Percentiles rank a stretch among this genome's conserved stretches.
These are phyloP conservation scores for Euzetes globulus DNA, from an alignment of 2,888 invertebrate genomes.

Conservation along the genomic window DNA sequence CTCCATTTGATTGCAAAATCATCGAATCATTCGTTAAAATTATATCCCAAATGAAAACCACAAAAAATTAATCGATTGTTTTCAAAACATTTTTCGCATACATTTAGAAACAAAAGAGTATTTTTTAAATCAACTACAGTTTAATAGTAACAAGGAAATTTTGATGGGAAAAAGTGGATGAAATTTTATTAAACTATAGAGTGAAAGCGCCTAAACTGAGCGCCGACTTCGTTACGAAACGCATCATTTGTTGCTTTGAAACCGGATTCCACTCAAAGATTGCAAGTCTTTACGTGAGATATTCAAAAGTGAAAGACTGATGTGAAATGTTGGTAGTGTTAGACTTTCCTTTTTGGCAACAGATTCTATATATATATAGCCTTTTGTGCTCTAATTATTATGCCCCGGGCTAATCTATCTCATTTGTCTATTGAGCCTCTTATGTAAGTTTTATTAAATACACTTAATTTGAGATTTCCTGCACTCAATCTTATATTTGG, in stretches of 20 bases:
- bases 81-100: no score
- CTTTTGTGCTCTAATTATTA: conserved; percentile 25
- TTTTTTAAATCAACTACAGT: no score
- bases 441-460: background rate
- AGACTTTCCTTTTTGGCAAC: conserved; percentile 3
- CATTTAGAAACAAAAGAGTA: no score
- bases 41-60: background rate
- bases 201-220: no score
- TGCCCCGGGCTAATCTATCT: background rate
- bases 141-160: no score
- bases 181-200: no score
- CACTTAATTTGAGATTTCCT: conserved; percentile 11
- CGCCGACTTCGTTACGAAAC: background rate
- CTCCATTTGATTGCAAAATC: no score
- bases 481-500: background rate
- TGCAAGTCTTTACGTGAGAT: conserved; percentile 10
- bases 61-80: no score
- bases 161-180: no score
- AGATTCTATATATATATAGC: background rate
- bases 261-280: conserved; percentile 20
- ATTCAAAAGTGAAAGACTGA: conserved; percentile 3
- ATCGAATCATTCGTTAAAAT: background rate
- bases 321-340: conserved; percentile 1
- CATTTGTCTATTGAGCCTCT: background rate
- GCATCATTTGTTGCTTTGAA: background rate